Percentiles rank a stretch among this genome's conserved stretches.
These are phyloP conservation scores for Diadophis punctatus DNA, from an alignment of 2,113 vertebrate genomes.

Conservation along the genomic window DNA sequence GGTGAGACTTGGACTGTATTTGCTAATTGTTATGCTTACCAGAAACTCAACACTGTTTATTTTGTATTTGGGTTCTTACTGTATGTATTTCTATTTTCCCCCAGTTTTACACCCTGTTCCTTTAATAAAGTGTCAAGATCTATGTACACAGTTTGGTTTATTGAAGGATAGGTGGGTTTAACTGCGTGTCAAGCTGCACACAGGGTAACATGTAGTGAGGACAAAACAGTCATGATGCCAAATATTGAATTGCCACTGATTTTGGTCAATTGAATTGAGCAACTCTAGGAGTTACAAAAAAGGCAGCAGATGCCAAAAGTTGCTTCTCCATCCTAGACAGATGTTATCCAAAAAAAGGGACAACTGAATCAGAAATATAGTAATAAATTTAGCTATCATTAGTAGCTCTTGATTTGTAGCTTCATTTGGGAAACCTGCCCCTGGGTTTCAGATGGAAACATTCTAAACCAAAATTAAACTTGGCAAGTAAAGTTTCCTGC, in stretches of 20 bases:
- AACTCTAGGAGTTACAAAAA: background rate
- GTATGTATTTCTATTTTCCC: background rate
- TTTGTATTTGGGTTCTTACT: background rate
- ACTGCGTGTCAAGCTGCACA: too few relatives aligned
- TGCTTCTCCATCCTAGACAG: background rate
- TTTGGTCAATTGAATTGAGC: background rate
- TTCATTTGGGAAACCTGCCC: background rate
- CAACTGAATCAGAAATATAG: background rate
- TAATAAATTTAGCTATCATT: background rate
- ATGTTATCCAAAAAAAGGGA: background rate
- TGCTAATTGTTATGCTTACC: background rate
- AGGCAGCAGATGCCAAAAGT: background rate
- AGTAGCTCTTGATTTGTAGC: background rate
- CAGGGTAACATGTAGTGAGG: too few relatives aligned
- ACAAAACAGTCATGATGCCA: background rate
- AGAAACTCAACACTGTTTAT: too few relatives aligned
- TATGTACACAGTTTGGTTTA: background rate
- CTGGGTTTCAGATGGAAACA: constrained; percentile 5
- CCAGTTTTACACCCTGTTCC: background rate
- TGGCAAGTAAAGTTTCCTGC: constrained; percentile 11
- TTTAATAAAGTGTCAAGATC: background rate
- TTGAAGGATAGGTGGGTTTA: too few relatives aligned
- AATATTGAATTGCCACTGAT: background rate
- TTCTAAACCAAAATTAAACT: background rate
- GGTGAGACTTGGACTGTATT: too few relatives aligned